A percentile compares a stretch with the other conserved stretches of the same genome.
phyloP scores from a whole-genome alignment of 1,140 invertebrate genomes.

The Brachionus koreanus region DNA sequence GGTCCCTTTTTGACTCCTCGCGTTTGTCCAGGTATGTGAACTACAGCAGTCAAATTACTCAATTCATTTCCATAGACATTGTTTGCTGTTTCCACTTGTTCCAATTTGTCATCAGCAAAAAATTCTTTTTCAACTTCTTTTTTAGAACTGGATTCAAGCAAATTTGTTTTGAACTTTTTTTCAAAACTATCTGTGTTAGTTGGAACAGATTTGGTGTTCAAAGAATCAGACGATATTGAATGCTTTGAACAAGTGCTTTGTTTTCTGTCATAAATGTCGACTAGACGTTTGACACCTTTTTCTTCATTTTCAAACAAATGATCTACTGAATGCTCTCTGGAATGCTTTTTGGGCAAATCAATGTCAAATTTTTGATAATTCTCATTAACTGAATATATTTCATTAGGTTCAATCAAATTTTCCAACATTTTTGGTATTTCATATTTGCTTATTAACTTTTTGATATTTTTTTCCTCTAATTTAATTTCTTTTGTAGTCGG shows the following conservation, averaged over 20 bases:
- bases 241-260: neutral
- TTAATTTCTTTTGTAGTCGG: neutral
- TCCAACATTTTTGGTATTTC: conserved; percentile 26
- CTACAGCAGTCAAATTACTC: conserved; percentile 2
- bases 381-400: neutral
- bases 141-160: neutral
- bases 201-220: neutral
- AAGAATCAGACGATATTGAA: neutral
- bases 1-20: neutral
- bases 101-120: neutral
- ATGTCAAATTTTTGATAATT: neutral
- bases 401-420: conserved; percentile 1
- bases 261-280: conserved; percentile 14
- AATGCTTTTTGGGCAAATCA: neutral
- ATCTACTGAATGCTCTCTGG: neutral
- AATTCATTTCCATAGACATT: neutral
- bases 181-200: neutral
- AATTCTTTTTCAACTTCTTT: neutral
- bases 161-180: neutral
- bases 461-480: conserved; percentile 15
- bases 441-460: conserved; percentile 31
- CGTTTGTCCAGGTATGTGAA: neutral
- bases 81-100: neutral
- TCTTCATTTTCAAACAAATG: neutral
- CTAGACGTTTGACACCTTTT: neutral